Evolutionary conservation across 2,888 invertebrate genomes (phyloP).

Genomic region (Trissolcus japonicus): DNA sequence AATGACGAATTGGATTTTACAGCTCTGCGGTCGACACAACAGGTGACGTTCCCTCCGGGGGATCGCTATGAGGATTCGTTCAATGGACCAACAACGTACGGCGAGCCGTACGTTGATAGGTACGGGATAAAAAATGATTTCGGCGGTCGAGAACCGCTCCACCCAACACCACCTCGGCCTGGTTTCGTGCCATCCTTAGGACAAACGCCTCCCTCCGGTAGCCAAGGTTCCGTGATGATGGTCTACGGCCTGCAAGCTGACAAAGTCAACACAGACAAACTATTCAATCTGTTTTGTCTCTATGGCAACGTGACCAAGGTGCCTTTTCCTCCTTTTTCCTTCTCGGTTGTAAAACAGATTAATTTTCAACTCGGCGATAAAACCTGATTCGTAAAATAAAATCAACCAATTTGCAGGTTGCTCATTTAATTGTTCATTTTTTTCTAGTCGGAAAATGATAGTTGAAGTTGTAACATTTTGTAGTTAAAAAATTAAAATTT

Average conservation of each 20-base stretch:
- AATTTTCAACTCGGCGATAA: too few species aligned
- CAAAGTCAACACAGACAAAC: slow-evolving; percentile 94
- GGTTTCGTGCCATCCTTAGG: slow-evolving; percentile 74
- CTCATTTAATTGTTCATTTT: too few species aligned
- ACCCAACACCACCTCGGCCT: slow-evolving; percentile 74
- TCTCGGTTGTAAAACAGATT: too few species aligned
- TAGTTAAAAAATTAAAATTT: too few species aligned
- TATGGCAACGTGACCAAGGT: slow-evolving; percentile 99
- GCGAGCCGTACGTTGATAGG: slow-evolving; percentile 74
- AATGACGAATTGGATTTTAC: background rate
- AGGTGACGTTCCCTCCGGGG: slow-evolving; percentile 71
- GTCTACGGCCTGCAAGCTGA: slow-evolving; percentile 96
- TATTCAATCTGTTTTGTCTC: slow-evolving; percentile 98
- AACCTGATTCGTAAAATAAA: too few species aligned
- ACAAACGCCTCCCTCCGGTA: slow-evolving; percentile 72
- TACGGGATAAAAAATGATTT: slow-evolving; percentile 73
- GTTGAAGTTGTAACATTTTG: too few species aligned
- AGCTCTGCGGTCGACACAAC: slow-evolving; percentile 67
- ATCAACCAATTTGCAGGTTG: too few species aligned
- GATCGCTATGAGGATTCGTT: slow-evolving; percentile 75
- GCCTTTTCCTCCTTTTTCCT: too few species aligned
- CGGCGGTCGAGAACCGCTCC: slow-evolving; percentile 72
- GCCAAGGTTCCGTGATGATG: slow-evolving; percentile 95
- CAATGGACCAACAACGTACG: slow-evolving; percentile 73
- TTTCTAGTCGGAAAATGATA: too few species aligned